Percentiles rank a stretch among this genome's conserved stretches.
Conservation (phyloP, 2,113 vertebrate genomes). For the Sialia sialis region DNA sequence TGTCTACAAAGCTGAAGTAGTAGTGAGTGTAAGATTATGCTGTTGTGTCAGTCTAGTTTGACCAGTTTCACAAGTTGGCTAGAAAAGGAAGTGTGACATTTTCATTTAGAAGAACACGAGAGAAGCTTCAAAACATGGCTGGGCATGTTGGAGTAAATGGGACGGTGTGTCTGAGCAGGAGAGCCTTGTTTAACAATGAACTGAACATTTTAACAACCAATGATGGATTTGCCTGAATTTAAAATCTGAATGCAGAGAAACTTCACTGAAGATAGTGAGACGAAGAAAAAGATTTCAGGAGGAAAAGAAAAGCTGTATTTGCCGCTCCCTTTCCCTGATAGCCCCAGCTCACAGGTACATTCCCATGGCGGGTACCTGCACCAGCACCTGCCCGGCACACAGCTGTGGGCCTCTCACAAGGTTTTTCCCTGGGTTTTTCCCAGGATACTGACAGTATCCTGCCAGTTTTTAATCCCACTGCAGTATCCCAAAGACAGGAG, state of each 20-base stretch:
- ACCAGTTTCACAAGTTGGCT: conserved; percentile 56
- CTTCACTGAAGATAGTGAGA: background rate
- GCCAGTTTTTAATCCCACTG: background rate
- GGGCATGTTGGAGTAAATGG: conserved; percentile 28
- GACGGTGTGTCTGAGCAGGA: background rate
- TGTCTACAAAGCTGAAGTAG: conserved; percentile 53
- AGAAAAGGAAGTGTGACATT: conserved; percentile 57
- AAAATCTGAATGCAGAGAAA: background rate
- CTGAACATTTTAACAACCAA: background rate
- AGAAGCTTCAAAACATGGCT: conserved; percentile 12
- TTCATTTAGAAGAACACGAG: conserved; percentile 54
- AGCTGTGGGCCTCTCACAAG: rapidly evolving
- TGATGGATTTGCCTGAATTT: background rate
- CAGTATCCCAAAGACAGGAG: background rate
- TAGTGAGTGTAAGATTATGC: background rate
- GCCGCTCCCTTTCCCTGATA: background rate
- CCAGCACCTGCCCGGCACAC: background rate
- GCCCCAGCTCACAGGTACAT: background rate
- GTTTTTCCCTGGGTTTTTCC: no score
- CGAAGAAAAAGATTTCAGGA: background rate
- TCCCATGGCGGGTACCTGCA: background rate
- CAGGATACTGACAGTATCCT: no score
- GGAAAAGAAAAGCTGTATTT: background rate
- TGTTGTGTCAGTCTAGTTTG: conserved; percentile 55
- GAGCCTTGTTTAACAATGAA: background rate